phyloP scores from a whole-genome alignment of 1,140 invertebrate genomes.

The Gonatopus flavifemur region DNA sequence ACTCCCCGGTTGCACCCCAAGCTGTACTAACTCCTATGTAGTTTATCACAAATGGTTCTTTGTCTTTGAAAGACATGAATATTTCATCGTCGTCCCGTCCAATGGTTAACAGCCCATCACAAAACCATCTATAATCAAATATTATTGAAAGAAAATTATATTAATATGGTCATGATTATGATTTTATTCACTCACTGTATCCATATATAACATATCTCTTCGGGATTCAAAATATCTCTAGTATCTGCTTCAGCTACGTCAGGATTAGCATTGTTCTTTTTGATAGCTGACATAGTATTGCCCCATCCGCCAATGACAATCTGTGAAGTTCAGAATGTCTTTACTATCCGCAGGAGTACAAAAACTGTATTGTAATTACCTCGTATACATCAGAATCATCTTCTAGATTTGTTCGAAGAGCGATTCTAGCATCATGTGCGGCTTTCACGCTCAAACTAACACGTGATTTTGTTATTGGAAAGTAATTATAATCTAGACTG shows the following conservation, averaged over 20 bases:
- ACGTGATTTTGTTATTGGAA: conserved; percentile 37
- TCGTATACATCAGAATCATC: conserved; percentile 42
- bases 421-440: conserved; percentile 41
- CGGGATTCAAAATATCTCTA: conserved; percentile 30
- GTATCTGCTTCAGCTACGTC: conserved; percentile 38
- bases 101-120: conserved; percentile 36
- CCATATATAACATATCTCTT: conserved; percentile 33
- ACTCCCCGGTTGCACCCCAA: conserved; percentile 41
- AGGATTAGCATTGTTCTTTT: conserved; percentile 28
- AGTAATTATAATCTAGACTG: conserved; percentile 38
- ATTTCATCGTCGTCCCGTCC: conserved; percentile 24
- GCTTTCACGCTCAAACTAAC: conserved; percentile 34
- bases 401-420: conserved; percentile 39
- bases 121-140: conserved; percentile 33
- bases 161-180: not conserved
- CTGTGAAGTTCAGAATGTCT: too few species aligned
- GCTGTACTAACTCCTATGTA: conserved; percentile 43
- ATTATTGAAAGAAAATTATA: not conserved
- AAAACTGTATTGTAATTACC: conserved; percentile 19
- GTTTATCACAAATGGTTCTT: conserved; percentile 42
- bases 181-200: conserved; percentile 33
- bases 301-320: conserved; percentile 40
- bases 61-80: conserved; percentile 38
- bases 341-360: not conserved
- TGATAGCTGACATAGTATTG: conserved; percentile 41